phyloP scores from a whole-genome alignment of 2,888 invertebrate species.

The Bombyx huttoni region DNA sequence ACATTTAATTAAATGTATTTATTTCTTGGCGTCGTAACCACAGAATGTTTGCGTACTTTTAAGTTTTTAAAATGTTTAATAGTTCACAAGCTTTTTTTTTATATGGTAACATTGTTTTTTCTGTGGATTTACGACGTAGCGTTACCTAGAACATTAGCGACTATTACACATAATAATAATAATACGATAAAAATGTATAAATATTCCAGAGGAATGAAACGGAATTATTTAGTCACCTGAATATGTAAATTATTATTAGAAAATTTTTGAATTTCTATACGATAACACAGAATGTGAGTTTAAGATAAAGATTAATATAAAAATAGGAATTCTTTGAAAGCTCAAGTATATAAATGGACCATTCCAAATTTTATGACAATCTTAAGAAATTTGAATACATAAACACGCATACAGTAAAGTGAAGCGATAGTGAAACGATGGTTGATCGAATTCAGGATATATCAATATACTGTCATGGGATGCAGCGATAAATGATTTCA shows the following conservation, averaged over 20 bases:
- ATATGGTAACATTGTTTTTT: not conserved
- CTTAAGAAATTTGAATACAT: conserved; percentile 14
- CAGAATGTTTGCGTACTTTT: not conserved
- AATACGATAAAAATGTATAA: conserved; percentile 8
- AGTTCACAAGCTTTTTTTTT: not conserved
- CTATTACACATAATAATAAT: conserved; percentile 15
- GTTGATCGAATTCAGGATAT: not conserved
- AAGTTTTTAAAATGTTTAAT: too few species aligned
- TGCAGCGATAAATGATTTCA: conserved; percentile 22
- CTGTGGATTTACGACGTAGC: not conserved
- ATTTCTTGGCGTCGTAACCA: conserved; percentile 15
- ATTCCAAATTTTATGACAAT: conserved; percentile 24
- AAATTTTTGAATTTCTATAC: conserved; percentile 56
- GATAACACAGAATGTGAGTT: conserved; percentile 30
- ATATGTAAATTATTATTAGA: conserved; percentile 27
- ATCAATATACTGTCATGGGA: conserved; percentile 38
- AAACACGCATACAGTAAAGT: not conserved
- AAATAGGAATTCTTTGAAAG: conserved; percentile 65
- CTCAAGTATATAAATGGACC: conserved; percentile 66
- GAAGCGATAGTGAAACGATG: not conserved
- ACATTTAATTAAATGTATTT: conserved; percentile 49
- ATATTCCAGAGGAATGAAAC: conserved; percentile 37
- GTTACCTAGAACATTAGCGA: not conserved
- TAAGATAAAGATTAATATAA: conserved; percentile 61
- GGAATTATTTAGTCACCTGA: conserved; percentile 22